Conservation (phyloP, 2,113 vertebrate species). For the Actinemys pallida region DNA sequence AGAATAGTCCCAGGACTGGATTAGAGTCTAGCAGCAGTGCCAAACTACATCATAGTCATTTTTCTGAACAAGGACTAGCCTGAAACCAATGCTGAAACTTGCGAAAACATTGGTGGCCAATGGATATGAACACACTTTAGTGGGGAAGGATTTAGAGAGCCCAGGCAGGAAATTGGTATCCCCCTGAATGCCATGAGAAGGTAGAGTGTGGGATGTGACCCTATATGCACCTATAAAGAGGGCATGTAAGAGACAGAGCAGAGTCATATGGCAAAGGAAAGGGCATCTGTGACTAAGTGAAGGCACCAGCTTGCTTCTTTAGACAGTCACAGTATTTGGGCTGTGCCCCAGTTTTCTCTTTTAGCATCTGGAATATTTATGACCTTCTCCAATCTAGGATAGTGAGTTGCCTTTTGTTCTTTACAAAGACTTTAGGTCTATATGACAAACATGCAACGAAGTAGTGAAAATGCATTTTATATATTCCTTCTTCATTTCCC, state of each 20-base stretch:
- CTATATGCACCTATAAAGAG: neutral
- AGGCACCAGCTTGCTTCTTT: fast-evolving
- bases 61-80: neutral
- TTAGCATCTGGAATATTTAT: neutral
- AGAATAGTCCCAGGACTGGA: neutral
- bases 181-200: neutral
- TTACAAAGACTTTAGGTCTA: neutral
- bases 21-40: neutral
- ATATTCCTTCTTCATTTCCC: neutral
- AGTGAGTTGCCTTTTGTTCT: neutral
- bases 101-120: neutral
- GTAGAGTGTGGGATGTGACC: neutral
- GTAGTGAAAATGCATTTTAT: neutral
- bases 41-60: neutral
- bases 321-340: neutral
- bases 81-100: neutral
- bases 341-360: neutral
- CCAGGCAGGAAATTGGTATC: neutral
- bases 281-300: neutral
- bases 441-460: neutral
- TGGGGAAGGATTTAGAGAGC: too few species aligned
- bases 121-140: too few species aligned
- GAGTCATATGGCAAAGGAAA: neutral
- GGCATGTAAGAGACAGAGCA: neutral
- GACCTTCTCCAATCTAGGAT: neutral